Conservation (phyloP, 2,797 vertebrate genomes). For the Microcaecilia unicolor region DNA sequence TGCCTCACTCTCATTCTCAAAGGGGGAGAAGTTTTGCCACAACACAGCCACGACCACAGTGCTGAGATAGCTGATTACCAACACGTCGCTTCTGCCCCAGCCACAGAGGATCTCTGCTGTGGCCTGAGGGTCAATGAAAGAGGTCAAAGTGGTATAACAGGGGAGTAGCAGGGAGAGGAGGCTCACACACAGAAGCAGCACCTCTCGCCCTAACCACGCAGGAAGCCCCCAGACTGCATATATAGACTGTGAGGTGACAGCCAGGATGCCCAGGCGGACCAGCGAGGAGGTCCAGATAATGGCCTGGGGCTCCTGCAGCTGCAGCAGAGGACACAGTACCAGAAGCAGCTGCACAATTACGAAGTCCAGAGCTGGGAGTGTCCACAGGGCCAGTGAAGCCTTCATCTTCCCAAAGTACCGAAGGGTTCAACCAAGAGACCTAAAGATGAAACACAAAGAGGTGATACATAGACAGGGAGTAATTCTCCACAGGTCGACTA, state of each 20-base stretch:
- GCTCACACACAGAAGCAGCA: neutral
- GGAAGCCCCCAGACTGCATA: neutral
- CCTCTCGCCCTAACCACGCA: neutral
- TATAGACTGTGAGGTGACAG: neutral
- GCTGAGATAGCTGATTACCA: slow-evolving; percentile 55
- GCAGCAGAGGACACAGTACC: neutral
- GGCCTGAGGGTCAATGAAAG: slow-evolving; percentile 4
- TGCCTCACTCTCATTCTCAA: neutral
- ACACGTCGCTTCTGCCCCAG: slow-evolving; percentile 53
- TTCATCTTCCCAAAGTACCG: too few species aligned
- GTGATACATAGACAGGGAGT: too few species aligned
- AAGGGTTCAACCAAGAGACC: too few species aligned
- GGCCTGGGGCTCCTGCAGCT: neutral
- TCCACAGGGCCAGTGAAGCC: too few species aligned
- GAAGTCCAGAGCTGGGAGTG: neutral
- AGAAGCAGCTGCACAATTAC: neutral
- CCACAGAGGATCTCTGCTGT: slow-evolving; percentile 41
- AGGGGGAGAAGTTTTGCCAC: slow-evolving; percentile 52
- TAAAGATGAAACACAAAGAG: too few species aligned
- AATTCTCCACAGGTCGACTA: too few species aligned
- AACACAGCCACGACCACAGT: slow-evolving; percentile 46
- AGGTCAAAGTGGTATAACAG: slow-evolving; percentile 40
- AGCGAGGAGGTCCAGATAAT: neutral
- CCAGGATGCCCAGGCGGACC: neutral
- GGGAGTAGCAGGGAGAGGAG: slow-evolving; percentile 65